Evolutionary conservation across 2,888 invertebrate genomes (phyloP), one percentile per base, ranked within the genome.

Genomic region (Lamproptera curius): DNA sequence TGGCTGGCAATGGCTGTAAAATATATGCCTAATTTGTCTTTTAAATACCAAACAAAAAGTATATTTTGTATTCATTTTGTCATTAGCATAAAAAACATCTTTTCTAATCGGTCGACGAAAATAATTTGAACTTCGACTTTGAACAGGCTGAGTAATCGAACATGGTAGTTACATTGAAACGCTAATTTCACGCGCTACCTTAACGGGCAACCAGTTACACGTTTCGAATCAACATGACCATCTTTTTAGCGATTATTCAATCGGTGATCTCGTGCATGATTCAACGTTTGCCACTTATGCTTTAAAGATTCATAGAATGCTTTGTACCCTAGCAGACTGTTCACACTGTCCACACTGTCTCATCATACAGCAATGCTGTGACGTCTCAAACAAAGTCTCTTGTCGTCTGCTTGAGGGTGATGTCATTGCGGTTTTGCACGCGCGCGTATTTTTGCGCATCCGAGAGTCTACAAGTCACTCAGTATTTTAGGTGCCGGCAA

Each of bases 281-380:
- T 64, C 64, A 64, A 36, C 40, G 35, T 39, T 36, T 55, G 44
- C 53, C 43, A 48, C 37, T 35, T n/a, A n/a, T n/a, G n/a, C n/a
- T n/a, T n/a, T n/a, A n/a, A n/a, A n/a, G n/a, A n/a, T n/a, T n/a
- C n/a, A n/a, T n/a, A n/a, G n/a, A n/a, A n/a, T 35, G 26, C 47
- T 42, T 48, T 38, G 49, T 55, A 54, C 46, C 50, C 52, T 48
- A 53, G 44, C 53, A 10, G 52, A 46, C 50, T 38, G 52, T 51
- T 51, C 46, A 54, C n/a, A n/a, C n/a, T n/a, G n/a, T n/a, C 54
- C 53, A 51, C 39, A 34, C 42, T 56, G 48, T 65, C 72, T 81
- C 80, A 79, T 67, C 67, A 60, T 63, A 70, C 51, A 61, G 65
- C 62, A 68, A 78, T 73, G 67, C 56, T 55, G 61, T 76, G 75